A percentile compares a stretch with the other conserved stretches of the same genome.
These are phyloP conservation scores for Prunella fulvescens DNA, from an alignment of 2,113 vertebrate species.

Conservation along the genomic window DNA sequence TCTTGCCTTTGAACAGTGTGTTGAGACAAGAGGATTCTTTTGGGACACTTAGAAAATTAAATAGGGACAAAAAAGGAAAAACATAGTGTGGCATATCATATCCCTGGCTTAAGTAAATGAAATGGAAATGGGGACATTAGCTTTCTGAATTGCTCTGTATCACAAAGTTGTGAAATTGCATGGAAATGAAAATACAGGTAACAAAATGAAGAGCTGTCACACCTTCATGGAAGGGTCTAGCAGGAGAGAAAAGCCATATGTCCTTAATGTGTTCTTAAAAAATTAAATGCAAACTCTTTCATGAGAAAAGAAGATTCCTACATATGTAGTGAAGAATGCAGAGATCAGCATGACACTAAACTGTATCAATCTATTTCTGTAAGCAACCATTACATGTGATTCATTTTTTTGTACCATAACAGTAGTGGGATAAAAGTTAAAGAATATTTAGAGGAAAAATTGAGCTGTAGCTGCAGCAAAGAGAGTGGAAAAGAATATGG, in stretches of 20 bases:
- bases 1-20: not conserved
- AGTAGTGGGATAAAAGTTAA: not conserved
- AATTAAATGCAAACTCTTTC: not conserved
- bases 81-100: not conserved
- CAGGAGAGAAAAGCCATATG: not conserved
- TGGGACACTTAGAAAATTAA: not conserved
- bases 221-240: not conserved
- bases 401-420: not conserved
- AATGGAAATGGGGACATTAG: not conserved
- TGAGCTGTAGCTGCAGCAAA: not conserved
- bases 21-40: not conserved
- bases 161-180: not conserved
- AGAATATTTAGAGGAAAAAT: not conserved
- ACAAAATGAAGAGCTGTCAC: not conserved
- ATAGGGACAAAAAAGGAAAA: not conserved
- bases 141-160: not conserved
- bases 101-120: not conserved
- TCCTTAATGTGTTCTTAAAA: not conserved
- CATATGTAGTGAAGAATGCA: not conserved
- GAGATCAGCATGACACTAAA: not conserved
- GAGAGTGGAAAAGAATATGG: not conserved
- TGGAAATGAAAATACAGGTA: not conserved
- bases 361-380: not conserved
- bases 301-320: not conserved
- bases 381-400: not conserved